Conservation (phyloP, 2,113 vertebrate species). For the Macroglossus sobrinus region DNA sequence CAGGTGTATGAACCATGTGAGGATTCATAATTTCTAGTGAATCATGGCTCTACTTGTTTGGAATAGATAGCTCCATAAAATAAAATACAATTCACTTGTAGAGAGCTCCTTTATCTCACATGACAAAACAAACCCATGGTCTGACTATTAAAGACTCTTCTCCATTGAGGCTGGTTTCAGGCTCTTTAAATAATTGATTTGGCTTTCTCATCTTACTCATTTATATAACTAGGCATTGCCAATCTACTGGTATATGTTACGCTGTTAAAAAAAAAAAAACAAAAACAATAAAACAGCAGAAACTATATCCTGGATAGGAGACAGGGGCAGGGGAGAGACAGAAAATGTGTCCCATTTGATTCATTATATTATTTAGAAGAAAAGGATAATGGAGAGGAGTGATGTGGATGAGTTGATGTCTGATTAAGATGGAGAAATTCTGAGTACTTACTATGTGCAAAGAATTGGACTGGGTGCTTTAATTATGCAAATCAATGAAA, state of each 20-base stretch:
- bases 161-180: not conserved
- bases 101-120: not conserved
- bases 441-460: not conserved
- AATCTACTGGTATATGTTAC: not conserved
- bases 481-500: not conserved
- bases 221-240: not conserved
- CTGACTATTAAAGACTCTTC: slow-evolving; percentile 14
- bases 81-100: not conserved
- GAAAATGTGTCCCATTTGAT: not conserved
- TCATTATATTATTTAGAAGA: not conserved
- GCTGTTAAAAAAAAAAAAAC: not conserved
- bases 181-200: not conserved
- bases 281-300: not conserved
- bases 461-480: not conserved
- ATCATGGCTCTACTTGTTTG: not conserved
- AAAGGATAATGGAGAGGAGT: not conserved
- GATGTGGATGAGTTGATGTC: not conserved
- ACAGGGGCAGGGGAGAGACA: not conserved
- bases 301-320: not conserved
- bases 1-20: not conserved
- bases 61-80: slow-evolving; percentile 19
- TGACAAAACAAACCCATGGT: not conserved
- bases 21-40: not conserved
- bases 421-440: not conserved
- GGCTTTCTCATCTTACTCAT: not conserved